phyloP scores from a whole-genome alignment of 2,797 vertebrate genomes.

The Typhlichthys eigenmanni region DNA sequence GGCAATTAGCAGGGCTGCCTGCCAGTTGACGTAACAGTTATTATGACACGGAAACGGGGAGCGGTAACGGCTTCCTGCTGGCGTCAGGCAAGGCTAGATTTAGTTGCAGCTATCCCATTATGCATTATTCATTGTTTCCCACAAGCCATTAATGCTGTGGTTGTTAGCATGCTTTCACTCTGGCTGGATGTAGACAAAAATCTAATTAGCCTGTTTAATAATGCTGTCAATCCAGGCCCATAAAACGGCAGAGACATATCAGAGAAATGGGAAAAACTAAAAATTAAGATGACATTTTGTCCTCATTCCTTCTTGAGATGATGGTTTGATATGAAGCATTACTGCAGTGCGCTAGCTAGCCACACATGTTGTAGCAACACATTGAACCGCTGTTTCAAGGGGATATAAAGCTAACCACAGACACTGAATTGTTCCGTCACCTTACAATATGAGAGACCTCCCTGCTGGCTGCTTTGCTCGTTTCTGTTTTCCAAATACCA shows the following conservation, averaged over 20 bases:
- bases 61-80: conserved; percentile 39
- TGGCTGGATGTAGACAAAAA: conserved; percentile 27
- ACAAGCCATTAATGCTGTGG: conserved; percentile 43
- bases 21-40: conserved; percentile 48
- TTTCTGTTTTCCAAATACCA: conserved; percentile 52
- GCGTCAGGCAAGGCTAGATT: conserved; percentile 20
- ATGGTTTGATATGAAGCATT: conserved; percentile 53
- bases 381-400: conserved; percentile 52
- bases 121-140: conserved; percentile 34
- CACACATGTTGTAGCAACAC: conserved; percentile 57
- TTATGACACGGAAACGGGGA: conserved; percentile 53
- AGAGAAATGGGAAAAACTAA: conserved; percentile 30
- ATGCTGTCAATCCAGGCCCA: conserved; percentile 31
- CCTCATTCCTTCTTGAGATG: conserved; percentile 43
- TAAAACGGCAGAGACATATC: conserved; percentile 19
- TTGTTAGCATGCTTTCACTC: conserved; percentile 26
- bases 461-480: conserved; percentile 61
- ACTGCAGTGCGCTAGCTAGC: conserved; percentile 20
- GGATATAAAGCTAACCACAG: conserved; percentile 48
- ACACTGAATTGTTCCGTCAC: conserved; percentile 54
- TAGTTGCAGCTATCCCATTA: conserved; percentile 42
- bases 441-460: conserved; percentile 8
- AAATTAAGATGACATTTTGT: conserved; percentile 34
- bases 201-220: conserved; percentile 32
- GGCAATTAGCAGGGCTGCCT: conserved; percentile 38